Base-by-base conservation (phyloP, 2,113 vertebrate genomes). In the Orcinus orca region DNA sequence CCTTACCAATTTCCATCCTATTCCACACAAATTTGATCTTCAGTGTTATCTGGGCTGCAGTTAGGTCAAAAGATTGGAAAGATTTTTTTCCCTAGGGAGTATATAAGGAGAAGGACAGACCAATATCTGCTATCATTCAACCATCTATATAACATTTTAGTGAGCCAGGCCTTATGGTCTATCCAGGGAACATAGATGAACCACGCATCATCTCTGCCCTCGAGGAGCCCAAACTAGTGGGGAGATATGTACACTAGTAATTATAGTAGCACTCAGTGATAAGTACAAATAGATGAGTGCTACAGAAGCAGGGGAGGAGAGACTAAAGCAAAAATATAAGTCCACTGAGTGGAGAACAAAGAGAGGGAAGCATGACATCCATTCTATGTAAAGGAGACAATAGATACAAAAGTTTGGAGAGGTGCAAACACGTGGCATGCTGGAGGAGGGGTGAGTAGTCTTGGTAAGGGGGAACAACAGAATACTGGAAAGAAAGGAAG, bases 21-120 rank as follows among this genome's bases (percentile, higher is more conserved):
- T 82, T 71, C 41, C 70, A 91, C 25, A 76, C 23, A 93, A 96
- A 92, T 29, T 82, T 81, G 82, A 36, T 82, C 53, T 82, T 90
- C 62, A 71, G 68, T 71, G 41, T 82, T 81, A 90, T 50, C 65
- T 53, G 29, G 50, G 60, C 12, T 93, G 13, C 18, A 67, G 4
- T 62, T 71, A 73, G 13, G 26, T 60, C 63, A 94, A 95, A 97
- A 85, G 14, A 85, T 71, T 41, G 65, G 21, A 26, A 91, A 63
- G 17, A 68, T 83, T 65, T 82, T 53, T 62, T n/a, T 62, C 60
- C 50, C 58, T 80, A 80, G 4, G 23, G 41, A 68, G n/a, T 71
- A 60, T 36, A 5, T 88, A 80, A 85, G 36, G 47, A n/a, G 44
- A 7, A 83, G 38, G 36, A 88, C 62, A 88, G 85, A 70, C 23